Percentiles rank a stretch among this genome's conserved stretches.
Evolutionary conservation across 2,113 vertebrate genomes (phyloP).

Genomic region (Fregata magnificens): DNA sequence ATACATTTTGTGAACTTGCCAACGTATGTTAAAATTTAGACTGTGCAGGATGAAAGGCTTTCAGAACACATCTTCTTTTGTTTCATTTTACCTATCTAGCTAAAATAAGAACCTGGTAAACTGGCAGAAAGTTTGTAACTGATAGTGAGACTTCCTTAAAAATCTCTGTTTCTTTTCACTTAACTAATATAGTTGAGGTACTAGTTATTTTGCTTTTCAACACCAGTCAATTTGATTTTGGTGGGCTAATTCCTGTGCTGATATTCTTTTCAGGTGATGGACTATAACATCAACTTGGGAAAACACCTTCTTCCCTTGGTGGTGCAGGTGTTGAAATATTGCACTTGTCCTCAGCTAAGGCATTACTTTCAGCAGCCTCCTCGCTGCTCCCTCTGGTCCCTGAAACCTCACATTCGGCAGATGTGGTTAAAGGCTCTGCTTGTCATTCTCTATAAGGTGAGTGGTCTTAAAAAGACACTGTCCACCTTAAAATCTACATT

Average conservation of each 20-base stretch:
- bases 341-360: slow-evolving; percentile 93
- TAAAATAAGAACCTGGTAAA: not conserved
- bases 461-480: not conserved
- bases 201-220: not conserved
- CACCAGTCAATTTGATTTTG: not conserved
- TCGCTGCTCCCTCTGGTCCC: slow-evolving; percentile 94
- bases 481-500: not conserved
- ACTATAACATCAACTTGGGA: slow-evolving; percentile 95
- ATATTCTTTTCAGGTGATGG: slow-evolving; percentile 88
- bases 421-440: slow-evolving; percentile 98
- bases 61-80: not conserved
- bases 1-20: not conserved
- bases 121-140: not conserved
- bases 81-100: not conserved
- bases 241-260: not conserved
- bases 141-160: not conserved
- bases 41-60: not conserved
- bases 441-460: slow-evolving; percentile 97
- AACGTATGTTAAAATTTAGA: not conserved
- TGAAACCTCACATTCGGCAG: slow-evolving; percentile 94
- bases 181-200: not conserved
- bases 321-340: slow-evolving; percentile 97
- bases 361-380: slow-evolving; percentile 99
- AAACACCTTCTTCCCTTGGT: slow-evolving; percentile 97
- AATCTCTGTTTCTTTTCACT: not conserved